These are phyloP conservation scores for Acleris cristana DNA, from an alignment of 2,888 invertebrate species.

Conservation along the genomic window DNA sequence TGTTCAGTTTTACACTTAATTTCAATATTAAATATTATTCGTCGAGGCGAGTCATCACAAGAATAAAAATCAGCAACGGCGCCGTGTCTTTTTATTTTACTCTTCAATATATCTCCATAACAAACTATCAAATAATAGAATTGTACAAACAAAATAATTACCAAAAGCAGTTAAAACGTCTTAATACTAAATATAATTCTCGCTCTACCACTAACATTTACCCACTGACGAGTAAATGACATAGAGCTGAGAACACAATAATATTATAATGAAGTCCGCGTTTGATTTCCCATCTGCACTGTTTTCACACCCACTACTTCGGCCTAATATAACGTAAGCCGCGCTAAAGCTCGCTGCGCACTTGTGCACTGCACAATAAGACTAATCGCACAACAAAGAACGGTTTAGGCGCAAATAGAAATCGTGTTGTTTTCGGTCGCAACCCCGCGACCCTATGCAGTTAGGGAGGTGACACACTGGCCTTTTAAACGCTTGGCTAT, in stretches of 20 bases:
- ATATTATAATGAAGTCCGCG: conserved; percentile 14
- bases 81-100: too few species aligned
- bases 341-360: conserved; percentile 48
- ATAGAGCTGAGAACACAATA: neutral
- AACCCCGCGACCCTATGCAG: conserved; percentile 52
- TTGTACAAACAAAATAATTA: too few species aligned
- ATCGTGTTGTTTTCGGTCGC: conserved; percentile 81
- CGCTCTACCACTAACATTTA: too few species aligned
- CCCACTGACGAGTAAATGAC: neutral
- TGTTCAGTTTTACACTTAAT: too few species aligned
- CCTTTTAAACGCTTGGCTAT: neutral
- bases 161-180: too few species aligned
- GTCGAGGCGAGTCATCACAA: too few species aligned
- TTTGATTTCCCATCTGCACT: conserved; percentile 34
- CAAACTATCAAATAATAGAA: too few species aligned
- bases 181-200: too few species aligned
- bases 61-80: too few species aligned
- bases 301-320: conserved; percentile 42
- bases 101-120: too few species aligned
- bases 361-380: conserved; percentile 69
- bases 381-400: conserved; percentile 79
- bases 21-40: too few species aligned
- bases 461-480: conserved; percentile 7
- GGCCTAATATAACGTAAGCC: conserved; percentile 50
- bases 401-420: conserved; percentile 81